Conservation (phyloP, 2,888 invertebrate genomes). For the Drosophila neonasuta region DNA sequence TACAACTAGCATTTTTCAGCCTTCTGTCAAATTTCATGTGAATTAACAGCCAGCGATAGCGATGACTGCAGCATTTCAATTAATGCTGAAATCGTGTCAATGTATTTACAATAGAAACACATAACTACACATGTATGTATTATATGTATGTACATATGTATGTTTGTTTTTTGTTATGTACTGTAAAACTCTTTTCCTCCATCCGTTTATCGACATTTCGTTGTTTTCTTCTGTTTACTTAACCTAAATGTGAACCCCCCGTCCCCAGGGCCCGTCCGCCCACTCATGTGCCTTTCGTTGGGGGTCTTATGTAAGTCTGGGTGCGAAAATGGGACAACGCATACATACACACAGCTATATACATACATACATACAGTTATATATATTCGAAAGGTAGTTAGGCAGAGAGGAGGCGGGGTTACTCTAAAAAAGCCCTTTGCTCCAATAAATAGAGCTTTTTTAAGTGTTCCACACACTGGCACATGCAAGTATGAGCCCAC, state of each 20-base stretch:
- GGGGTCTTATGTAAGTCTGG: slow-evolving; percentile 64
- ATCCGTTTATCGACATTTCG: slow-evolving; percentile 66
- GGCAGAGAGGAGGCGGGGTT: slow-evolving; percentile 10
- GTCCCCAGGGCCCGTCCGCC: neutral
- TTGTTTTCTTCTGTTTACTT: slow-evolving; percentile 60
- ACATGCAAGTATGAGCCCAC: slow-evolving; percentile 4
- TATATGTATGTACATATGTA: neutral
- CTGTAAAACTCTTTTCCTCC: slow-evolving; percentile 31
- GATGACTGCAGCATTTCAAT: slow-evolving; percentile 75
- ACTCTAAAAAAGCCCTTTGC: slow-evolving; percentile 39
- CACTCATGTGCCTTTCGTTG: neutral
- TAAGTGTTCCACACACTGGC: slow-evolving; percentile 39
- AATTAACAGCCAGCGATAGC: slow-evolving; percentile 65
- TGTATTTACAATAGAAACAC: slow-evolving; percentile 36
- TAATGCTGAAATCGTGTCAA: slow-evolving; percentile 69
- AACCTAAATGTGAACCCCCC: slow-evolving; percentile 61
- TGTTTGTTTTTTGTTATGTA: slow-evolving; percentile 20
- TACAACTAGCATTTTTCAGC: slow-evolving; percentile 46
- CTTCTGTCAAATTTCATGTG: slow-evolving; percentile 71
- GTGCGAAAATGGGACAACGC: slow-evolving; percentile 66
- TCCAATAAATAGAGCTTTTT: slow-evolving; percentile 63
- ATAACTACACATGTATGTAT: slow-evolving; percentile 3
- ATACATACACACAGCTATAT: slow-evolving; percentile 44
- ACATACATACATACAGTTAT: slow-evolving; percentile 1
- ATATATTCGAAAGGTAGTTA: slow-evolving; percentile 9